Percentiles rank a stretch among this genome's conserved stretches.
phyloP scores from a whole-genome alignment of 2,113 vertebrate genomes.

The Eurypyga helias region DNA sequence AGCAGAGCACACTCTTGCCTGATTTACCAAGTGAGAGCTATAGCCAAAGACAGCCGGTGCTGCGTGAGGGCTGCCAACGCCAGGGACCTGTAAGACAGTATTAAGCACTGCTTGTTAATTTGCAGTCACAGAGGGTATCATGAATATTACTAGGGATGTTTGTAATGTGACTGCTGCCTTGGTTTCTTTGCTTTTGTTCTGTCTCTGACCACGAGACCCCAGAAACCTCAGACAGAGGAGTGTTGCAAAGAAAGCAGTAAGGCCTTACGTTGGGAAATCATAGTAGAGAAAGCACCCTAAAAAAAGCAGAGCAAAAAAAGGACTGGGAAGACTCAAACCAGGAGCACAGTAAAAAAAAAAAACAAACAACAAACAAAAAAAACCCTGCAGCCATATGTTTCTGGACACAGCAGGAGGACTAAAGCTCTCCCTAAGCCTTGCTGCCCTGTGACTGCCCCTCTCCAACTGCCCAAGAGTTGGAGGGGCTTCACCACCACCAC shows the following conservation, averaged over 20 bases:
- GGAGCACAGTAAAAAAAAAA: too few species aligned
- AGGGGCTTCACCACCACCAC: background rate
- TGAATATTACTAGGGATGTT: accelerated
- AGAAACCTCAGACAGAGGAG: background rate
- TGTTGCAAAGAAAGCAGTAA: background rate
- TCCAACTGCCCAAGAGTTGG: accelerated
- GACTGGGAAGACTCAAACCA: background rate
- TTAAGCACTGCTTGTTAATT: too few species aligned
- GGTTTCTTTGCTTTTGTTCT: background rate
- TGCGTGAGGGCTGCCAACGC: background rate
- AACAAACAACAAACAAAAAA: too few species aligned
- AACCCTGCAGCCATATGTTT: accelerated
- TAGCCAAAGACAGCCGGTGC: background rate
- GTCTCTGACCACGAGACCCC: background rate
- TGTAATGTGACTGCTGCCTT: background rate
- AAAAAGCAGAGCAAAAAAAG: background rate
- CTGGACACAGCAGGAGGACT: background rate
- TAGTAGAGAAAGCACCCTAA: accelerated
- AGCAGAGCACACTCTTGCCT: too few species aligned
- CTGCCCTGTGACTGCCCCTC: background rate
- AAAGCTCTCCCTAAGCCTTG: background rate
- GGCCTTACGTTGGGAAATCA: background rate
- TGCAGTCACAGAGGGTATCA: background rate
- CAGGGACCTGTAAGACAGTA: background rate
- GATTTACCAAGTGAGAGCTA: background rate